Evolutionary conservation across 2,888 invertebrate species (phyloP).

Genomic region (Drosophila falleni): DNA sequence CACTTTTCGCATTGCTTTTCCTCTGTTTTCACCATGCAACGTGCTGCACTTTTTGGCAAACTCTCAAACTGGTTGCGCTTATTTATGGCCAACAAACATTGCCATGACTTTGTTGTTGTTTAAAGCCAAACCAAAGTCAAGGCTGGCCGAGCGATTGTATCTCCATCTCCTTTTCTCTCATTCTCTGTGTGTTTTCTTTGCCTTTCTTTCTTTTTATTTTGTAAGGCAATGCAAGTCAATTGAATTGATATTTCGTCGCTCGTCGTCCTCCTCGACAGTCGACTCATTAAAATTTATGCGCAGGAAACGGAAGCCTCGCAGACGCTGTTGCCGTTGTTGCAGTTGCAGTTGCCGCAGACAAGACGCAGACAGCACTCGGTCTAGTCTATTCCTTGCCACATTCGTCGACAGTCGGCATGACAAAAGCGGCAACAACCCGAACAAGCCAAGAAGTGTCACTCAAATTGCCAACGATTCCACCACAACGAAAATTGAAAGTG

Average conservation of each 20-base stretch:
- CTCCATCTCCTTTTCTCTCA: conserved; percentile 5
- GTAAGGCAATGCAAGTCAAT: conserved; percentile 19
- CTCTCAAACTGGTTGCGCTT: conserved; percentile 60
- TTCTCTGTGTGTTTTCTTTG: background rate
- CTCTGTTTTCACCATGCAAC: conserved; percentile 52
- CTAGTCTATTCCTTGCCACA: conserved; percentile 38
- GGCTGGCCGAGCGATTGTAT: conserved; percentile 53
- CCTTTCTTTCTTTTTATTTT: conserved; percentile 11
- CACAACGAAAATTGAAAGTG: conserved; percentile 70
- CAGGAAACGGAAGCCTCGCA: conserved; percentile 77
- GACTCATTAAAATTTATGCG: conserved; percentile 77
- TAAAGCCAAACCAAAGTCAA: conserved; percentile 74
- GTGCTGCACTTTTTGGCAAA: conserved; percentile 19
- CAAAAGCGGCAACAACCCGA: conserved; percentile 40
- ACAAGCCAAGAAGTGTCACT: conserved; percentile 52
- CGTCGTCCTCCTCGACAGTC: conserved; percentile 28
- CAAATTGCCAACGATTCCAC: conserved; percentile 50
- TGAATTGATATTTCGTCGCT: conserved; percentile 51
- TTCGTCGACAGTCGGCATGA: conserved; percentile 62
- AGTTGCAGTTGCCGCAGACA: conserved; percentile 45
- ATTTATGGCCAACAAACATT: conserved; percentile 56
- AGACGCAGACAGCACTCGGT: conserved; percentile 41
- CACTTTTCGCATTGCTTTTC: conserved; percentile 44
- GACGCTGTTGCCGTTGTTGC: conserved; percentile 51
- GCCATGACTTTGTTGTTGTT: conserved; percentile 56